phyloP scores from a whole-genome alignment of 2,113 vertebrate species.

The Chloroceryle aenea region DNA sequence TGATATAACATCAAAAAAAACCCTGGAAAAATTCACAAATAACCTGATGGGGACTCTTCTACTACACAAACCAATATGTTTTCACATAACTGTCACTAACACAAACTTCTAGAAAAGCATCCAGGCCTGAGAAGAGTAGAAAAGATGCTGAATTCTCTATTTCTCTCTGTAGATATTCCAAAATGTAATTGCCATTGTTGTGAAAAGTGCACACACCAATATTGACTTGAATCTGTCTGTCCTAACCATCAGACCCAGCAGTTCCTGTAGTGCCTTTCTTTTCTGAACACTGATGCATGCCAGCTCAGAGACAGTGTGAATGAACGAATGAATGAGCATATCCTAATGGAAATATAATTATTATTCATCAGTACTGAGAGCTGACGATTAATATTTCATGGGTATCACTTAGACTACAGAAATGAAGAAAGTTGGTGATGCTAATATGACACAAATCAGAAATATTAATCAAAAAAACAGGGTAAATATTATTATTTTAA shows the following conservation, averaged over 20 bases:
- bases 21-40: not conserved
- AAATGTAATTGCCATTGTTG: not conserved
- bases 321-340: not conserved
- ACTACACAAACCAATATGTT: not conserved
- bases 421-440: not conserved
- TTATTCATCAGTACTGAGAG: not conserved
- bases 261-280: not conserved
- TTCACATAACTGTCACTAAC: not conserved
- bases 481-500: not conserved
- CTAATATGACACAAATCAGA: not conserved
- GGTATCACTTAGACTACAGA: not conserved
- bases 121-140: not conserved
- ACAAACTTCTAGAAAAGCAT: not conserved
- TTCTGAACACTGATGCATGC: not conserved
- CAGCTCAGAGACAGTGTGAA: not conserved
- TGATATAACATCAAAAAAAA: not conserved
- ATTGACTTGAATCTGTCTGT: not conserved
- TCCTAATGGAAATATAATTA: not conserved
- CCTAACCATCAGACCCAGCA: not conserved
- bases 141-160: not conserved
- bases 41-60: not conserved
- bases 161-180: not conserved
- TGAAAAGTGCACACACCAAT: fast-evolving
- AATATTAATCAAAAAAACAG: not conserved
- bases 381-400: not conserved